Evolutionary conservation across 2,113 vertebrate species (phyloP), one percentile per base, ranked within the genome.

Genomic region (Zootoca vivipara): DNA sequence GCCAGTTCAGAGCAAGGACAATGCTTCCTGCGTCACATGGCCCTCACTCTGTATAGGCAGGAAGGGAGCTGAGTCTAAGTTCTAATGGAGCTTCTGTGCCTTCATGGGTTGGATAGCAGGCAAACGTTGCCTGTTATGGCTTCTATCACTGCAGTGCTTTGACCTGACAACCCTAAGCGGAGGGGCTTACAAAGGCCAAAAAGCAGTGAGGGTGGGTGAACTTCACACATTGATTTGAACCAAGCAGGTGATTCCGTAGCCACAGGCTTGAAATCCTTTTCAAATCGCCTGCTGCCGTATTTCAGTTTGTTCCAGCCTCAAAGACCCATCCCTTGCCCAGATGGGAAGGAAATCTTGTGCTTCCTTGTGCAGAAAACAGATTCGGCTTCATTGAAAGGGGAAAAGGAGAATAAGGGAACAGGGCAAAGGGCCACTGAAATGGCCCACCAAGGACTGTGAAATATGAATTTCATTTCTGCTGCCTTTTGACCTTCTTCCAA

Each of bases 401-500:
- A 46, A 62, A 40, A 52, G 26, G 38, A 38, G 24, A 85, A 38
- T 28, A 18, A 81, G 20, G 30, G 8, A 38, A 16, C 20, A 16
- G 58, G 13, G 58, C 7, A 12, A 40, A 56, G 6, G 33, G 33
- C 16, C 9, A 16, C 15, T 42, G 42, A 40, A 62, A 38, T 7
- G 5, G 20, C 52, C 72, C 20, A 10, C 56, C 26, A 35, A 62
- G 83, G 33, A 72, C 35, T 38, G 75, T 73, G 78, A 80, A 82
- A 42, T 82, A 80, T 74, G 78, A 62, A 87, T 82, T 87, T 82
- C 78, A 58, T 64, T 87, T 42, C 35, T 8, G 65, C 52, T 82
- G 56, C 33, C 86, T 82, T 82, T 52, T 75, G 79, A 88, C 86
- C 70, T 88, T 87, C 82, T 67, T 6, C 58, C 46, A 73, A 88